phyloP scores from a whole-genome alignment of 2,113 vertebrate species.

The Ifrita kowaldi region DNA sequence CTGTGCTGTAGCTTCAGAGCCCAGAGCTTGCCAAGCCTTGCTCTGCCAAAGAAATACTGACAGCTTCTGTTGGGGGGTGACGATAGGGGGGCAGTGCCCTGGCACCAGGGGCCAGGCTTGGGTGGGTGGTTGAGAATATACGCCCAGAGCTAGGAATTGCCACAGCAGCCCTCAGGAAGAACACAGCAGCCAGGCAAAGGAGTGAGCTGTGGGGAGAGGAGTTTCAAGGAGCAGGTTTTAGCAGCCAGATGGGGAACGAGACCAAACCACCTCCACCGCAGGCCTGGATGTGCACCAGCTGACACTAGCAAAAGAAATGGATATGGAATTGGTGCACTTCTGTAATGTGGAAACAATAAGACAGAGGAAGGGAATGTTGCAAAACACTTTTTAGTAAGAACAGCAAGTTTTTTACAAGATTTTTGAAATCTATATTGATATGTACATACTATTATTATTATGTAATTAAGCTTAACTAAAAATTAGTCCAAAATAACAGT shows the following conservation, averaged over 20 bases:
- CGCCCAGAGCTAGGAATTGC: not conserved
- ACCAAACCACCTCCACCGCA: not conserved
- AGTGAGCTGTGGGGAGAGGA: rapidly evolving
- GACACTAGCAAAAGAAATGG: not conserved
- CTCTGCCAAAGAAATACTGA: not conserved
- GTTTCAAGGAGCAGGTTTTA: not conserved
- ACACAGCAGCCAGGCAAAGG: rapidly evolving
- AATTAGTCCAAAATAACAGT: not conserved
- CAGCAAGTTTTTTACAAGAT: not conserved
- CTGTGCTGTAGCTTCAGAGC: rapidly evolving
- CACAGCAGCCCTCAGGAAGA: not conserved
- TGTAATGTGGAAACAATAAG: not conserved
- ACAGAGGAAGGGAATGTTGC: not conserved
- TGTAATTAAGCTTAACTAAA: not conserved
- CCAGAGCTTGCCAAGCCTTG: not conserved
- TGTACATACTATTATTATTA: not conserved
- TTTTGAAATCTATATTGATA: not conserved
- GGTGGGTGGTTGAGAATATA: not conserved
- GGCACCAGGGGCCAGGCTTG: not conserved
- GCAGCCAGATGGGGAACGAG: not conserved
- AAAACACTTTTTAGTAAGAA: not conserved
- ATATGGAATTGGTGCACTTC: not conserved
- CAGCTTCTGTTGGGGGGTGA: rapidly evolving
- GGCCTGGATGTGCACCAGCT: not conserved
- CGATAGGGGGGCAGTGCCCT: rapidly evolving